These are phyloP conservation scores for Clarias macrocephalus DNA, from an alignment of 2,113 vertebrate genomes.

Conservation along the genomic window DNA sequence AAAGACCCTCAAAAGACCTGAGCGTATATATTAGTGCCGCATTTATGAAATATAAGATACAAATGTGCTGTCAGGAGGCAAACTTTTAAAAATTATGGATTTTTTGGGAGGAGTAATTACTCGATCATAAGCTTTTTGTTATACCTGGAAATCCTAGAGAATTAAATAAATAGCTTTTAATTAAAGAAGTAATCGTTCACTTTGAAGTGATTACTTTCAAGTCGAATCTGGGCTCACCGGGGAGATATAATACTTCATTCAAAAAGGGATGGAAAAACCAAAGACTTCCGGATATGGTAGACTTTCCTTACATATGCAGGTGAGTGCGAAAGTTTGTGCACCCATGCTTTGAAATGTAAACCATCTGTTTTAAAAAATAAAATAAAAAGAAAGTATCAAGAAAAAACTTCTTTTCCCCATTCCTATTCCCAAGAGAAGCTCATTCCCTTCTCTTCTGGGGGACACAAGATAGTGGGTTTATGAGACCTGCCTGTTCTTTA, in stretches of 20 bases:
- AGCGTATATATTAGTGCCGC: not conserved
- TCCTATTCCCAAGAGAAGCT: too few relatives aligned
- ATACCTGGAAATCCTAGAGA: not conserved
- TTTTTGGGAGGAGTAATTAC: not conserved
- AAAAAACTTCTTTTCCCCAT: too few relatives aligned
- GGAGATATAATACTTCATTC: not conserved
- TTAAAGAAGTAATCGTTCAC: not conserved
- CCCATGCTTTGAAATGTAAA: not conserved
- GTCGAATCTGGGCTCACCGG: not conserved
- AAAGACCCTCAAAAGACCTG: not conserved
- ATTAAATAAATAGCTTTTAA: not conserved
- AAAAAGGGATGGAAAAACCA: not conserved
- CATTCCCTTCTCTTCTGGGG: not conserved
- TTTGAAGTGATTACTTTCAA: not conserved
- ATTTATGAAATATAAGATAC: not conserved
- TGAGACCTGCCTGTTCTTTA: not conserved
- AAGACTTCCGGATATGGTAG: not conserved
- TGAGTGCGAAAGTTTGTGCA: not conserved
- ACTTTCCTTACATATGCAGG: not conserved
- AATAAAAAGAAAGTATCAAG: not conserved
- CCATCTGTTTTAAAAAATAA: not conserved
- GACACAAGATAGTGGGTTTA: not conserved
- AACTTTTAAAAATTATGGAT: conserved; percentile 3
- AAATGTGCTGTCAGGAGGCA: not conserved
- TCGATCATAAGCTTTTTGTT: not conserved